Evolutionary conservation across 2,113 vertebrate species (phyloP).

Genomic region (Poeciliopsis occidentalis): DNA sequence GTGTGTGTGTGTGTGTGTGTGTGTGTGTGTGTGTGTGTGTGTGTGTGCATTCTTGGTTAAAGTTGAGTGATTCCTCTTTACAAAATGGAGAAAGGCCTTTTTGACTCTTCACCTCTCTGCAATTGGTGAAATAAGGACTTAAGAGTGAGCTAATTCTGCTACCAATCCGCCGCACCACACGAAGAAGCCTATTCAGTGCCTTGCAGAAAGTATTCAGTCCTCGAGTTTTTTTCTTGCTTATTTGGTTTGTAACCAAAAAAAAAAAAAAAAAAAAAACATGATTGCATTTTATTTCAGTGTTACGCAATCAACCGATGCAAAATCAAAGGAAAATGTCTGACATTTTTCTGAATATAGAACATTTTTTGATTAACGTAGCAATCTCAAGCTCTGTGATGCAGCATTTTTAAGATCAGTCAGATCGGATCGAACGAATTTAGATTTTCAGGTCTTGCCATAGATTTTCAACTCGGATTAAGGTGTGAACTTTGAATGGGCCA

Average conservation of each 20-base stretch:
- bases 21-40: not conserved
- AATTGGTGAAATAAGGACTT: conserved; percentile 44
- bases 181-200: not conserved
- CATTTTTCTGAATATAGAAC: not conserved
- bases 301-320: too few relatives aligned
- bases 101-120: conserved; percentile 66
- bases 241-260: not conserved
- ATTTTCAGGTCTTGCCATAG: not conserved
- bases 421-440: not conserved
- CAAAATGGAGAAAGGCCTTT: conserved; percentile 34
- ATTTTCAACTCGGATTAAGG: not conserved
- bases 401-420: not conserved
- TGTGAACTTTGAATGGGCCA: not conserved
- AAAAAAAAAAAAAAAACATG: too few relatives aligned
- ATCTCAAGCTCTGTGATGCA: too few relatives aligned
- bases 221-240: not conserved
- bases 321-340: not conserved
- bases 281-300: not conserved
- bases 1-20: too few relatives aligned
- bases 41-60: conserved; percentile 43
- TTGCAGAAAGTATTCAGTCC: not conserved
- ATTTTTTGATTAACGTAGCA: not conserved
- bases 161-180: not conserved
- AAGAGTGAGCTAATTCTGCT: not conserved
- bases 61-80: conserved; percentile 33